These are phyloP conservation scores for Cephus cinctus DNA, from an alignment of 1,140 invertebrate species.

Conservation along the genomic window DNA sequence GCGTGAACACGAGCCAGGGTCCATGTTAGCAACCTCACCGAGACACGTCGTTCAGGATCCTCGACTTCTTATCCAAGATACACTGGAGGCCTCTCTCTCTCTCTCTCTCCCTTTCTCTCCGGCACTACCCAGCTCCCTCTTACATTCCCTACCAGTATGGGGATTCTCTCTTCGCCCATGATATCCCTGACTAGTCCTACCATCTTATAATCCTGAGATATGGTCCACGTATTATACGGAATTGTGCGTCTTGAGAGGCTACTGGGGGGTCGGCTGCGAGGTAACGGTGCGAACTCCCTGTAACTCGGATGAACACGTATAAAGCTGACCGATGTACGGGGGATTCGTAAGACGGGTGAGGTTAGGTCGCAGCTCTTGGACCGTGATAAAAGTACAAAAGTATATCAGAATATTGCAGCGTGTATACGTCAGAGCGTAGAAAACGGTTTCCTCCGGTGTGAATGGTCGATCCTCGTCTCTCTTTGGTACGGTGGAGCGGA, in stretches of 20 bases:
- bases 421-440: too few relatives aligned
- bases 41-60: neutral
- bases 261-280: conserved; percentile 19
- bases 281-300: conserved; percentile 28
- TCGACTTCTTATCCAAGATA: conserved; percentile 1
- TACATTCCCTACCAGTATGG: too few relatives aligned
- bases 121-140: neutral
- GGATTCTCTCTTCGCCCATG: conserved; percentile 12
- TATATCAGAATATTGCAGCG: too few relatives aligned
- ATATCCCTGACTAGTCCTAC: conserved; percentile 19
- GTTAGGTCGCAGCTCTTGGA: too few relatives aligned
- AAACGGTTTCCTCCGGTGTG: too few relatives aligned
- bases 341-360: neutral
- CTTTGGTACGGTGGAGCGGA: too few relatives aligned
- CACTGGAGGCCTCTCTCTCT: conserved; percentile 16
- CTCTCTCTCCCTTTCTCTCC: neutral
- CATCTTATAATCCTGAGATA: conserved; percentile 55
- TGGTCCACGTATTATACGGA: conserved; percentile 49
- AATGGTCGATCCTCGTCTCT: too few relatives aligned
- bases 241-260: conserved; percentile 33
- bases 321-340: too few relatives aligned
- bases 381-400: too few relatives aligned
- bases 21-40: neutral
- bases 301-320: conserved; percentile 36
- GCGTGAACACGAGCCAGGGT: neutral